A percentile compares a stretch with the other conserved stretches of the same genome.
Evolutionary conservation across 2,888 invertebrate species (phyloP).

Genomic region (Andrena camellia): DNA sequence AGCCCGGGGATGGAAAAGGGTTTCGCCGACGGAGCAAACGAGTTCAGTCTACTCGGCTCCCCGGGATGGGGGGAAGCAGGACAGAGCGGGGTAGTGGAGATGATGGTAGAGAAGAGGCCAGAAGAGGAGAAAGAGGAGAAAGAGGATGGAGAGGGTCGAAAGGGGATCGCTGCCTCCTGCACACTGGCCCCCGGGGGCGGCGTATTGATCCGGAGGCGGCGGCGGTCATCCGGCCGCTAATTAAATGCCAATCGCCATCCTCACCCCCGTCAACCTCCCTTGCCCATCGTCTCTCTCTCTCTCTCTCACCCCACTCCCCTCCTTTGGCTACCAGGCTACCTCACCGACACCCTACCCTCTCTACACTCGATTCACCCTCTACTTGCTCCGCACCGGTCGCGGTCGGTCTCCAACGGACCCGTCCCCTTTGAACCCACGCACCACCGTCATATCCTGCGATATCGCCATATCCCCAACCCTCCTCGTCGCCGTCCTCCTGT

Average conservation of each 20-base stretch:
- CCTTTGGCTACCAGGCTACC: constrained; percentile 41
- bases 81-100: constrained; percentile 56
- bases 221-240: constrained; percentile 85
- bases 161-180: constrained; percentile 82
- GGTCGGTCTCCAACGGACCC: constrained; percentile 73
- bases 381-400: constrained; percentile 73
- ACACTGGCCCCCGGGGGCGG: constrained; percentile 83
- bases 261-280: constrained; percentile 75
- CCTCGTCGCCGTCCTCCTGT: constrained; percentile 17
- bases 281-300: constrained; percentile 57
- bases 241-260: constrained; percentile 85
- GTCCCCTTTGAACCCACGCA: constrained; percentile 76
- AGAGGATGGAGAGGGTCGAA: constrained; percentile 67
- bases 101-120: constrained; percentile 58
- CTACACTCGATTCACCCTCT: constrained; percentile 80
- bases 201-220: constrained; percentile 85
- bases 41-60: constrained; percentile 68
- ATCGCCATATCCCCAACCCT: constrained; percentile 61
- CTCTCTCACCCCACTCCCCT: constrained; percentile 40
- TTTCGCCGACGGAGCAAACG: constrained; percentile 74
- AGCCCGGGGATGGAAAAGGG: constrained; percentile 69
- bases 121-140: constrained; percentile 58
- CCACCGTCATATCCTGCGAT: constrained; percentile 69
- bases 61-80: constrained; percentile 51
- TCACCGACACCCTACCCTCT: constrained; percentile 52